phyloP scores from a whole-genome alignment of 2,113 vertebrate genomes.

The Neogobius melanostomus region DNA sequence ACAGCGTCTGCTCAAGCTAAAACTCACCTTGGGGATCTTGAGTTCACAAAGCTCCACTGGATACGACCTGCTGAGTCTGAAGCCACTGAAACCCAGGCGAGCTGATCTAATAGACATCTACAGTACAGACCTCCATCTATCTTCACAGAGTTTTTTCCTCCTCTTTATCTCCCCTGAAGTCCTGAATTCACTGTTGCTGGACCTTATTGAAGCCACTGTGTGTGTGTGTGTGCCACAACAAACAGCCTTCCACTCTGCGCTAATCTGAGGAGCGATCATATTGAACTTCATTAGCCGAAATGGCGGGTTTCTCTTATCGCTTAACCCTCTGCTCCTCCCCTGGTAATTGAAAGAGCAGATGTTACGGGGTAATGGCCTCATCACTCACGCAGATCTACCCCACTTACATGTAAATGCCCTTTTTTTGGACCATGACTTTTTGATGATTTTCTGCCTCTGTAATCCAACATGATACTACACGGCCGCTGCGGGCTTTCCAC shows the following conservation, averaged over 20 bases:
- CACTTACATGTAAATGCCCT: constrained; percentile 39
- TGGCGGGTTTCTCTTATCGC: constrained; percentile 53
- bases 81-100: background rate
- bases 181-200: background rate
- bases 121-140: background rate
- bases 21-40: background rate
- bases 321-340: constrained; percentile 44
- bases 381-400: constrained; percentile 52
- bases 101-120: background rate
- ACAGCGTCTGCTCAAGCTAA: background rate
- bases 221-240: constrained; percentile 31
- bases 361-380: constrained; percentile 66
- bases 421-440: constrained; percentile 38
- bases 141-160: background rate
- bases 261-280: constrained; percentile 48
- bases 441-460: constrained; percentile 41
- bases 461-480: constrained; percentile 38
- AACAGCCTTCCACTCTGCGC: constrained; percentile 16
- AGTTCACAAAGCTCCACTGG: background rate
- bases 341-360: constrained; percentile 67
- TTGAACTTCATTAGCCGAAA: constrained; percentile 58
- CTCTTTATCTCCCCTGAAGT: constrained; percentile 45
- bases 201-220: constrained; percentile 41
- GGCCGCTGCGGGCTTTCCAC: constrained; percentile 5
- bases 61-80: background rate